Base-by-base conservation (phyloP, 2,797 vertebrate species). In the Bufotes viridis region DNA sequence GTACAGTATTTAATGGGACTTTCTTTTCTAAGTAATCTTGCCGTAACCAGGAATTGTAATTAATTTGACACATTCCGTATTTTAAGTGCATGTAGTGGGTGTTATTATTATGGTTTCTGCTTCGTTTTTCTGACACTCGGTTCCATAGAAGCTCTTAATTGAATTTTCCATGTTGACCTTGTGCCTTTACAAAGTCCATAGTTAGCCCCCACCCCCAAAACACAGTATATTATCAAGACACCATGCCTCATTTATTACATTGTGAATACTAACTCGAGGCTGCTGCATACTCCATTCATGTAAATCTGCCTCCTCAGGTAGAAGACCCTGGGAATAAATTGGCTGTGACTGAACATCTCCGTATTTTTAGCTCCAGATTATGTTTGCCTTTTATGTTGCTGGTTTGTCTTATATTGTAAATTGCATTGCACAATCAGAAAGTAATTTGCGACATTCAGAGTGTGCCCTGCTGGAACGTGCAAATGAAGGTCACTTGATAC, bases 401-500 rank as follows among this genome's bases (percentile, higher is more conserved):
- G 65, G 17, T 29, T 55, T 83, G 65, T 70, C 81, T 70, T 55
- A 70, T 53, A 17, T 29, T 29, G 65, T 57, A 83, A 51, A 60
- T 70, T 57, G 51, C 26, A 58, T 70, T 69, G 53, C 18, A 72
- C 81, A 83, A 70, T 70, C 51, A 83, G 51, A 83, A 83, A 83
- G 65, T 72, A 70, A 83, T 83, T 83, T 70, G 26, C 17, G 20
- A 83, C 72, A 70, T 83, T 70, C 81, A 70, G 65, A 29, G 51
- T 74, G 24, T n/a, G 26, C 60, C 69, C 82, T 75, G 82, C 69
- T 72, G 82, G 20, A 74, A 74, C 29, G 82, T 60, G 55, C 55
- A 84, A 74, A 74, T 84, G 69, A 74, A 74, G 65, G 69, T 84
- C 57, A 84, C 69, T 84, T 24, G 82, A 20, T 84, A 60, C 55